These are phyloP conservation scores for Meandrina meandrites DNA, from an alignment of 92 coral and sea anemone genomes.

Conservation along the genomic window DNA sequence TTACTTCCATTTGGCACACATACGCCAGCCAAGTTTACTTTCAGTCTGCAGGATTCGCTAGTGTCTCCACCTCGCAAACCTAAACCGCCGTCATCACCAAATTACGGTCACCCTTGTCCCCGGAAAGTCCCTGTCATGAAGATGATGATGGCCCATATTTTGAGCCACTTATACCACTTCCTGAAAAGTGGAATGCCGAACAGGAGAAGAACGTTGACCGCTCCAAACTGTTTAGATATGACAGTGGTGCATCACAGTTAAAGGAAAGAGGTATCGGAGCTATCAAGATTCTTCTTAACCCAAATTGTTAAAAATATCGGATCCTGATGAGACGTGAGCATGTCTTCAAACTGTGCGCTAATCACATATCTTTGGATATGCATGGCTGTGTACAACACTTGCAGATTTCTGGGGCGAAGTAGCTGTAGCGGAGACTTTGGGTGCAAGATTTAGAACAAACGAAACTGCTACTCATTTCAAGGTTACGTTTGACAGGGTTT, in stretches of 20 bases:
- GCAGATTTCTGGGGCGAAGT: constrained; percentile 91
- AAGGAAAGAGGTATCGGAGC: constrained; percentile 97
- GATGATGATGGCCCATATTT: constrained; percentile 89
- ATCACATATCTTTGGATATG: constrained; percentile 83
- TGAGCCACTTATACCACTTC: constrained; percentile 92
- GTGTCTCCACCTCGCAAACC: constrained; percentile 11
- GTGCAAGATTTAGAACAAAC: constrained; percentile 75
- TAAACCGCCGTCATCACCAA: not conserved
- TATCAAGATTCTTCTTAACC: constrained; percentile 69
- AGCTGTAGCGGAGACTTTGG: constrained; percentile 77
- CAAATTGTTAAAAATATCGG: constrained; percentile 53
- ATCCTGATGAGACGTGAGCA: constrained; percentile 93
- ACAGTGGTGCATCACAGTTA: constrained; percentile 75
- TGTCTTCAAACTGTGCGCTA: constrained; percentile 90
- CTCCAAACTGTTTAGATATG: constrained; percentile 84
- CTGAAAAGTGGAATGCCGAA: constrained; percentile 73
- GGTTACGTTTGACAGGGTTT: constrained; percentile 65
- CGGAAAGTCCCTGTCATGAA: constrained; percentile 59
- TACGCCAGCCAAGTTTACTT: constrained; percentile 62
- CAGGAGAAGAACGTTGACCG: constrained; percentile 95
- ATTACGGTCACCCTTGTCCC: constrained; percentile 46
- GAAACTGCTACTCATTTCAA: constrained; percentile 79
- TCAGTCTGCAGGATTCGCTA: constrained; percentile 59
- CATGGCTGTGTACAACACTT: constrained; percentile 87
- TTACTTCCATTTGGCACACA: constrained; percentile 63